Base-by-base conservation (phyloP, 2,888 invertebrate genomes). In the Lithophane ornitopus region DNA sequence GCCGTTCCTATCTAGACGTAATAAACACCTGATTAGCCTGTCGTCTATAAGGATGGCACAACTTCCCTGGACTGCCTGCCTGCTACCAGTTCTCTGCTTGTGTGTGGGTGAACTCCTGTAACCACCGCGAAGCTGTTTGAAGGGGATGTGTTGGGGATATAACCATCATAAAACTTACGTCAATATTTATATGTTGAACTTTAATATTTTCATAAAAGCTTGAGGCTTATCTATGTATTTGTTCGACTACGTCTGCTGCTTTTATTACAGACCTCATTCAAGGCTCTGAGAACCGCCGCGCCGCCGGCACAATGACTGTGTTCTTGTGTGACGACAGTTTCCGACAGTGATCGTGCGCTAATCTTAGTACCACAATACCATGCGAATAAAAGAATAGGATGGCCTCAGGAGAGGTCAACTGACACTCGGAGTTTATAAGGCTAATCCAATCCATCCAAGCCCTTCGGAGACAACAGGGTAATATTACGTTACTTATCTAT, bases 211-310 rank as follows among this genome's bases (percentile, higher is more conserved):
- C 49, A 3, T 49, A 49, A 49, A 49, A 49, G 49, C 49, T 19
- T 49, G 19, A 49, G 1, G 19, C 8, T 19, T n/a, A 54, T 54
- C n/a, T n/a, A 26, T n/a, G 34, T n/a, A n/a, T n/a, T 12, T 56
- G 56, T 56, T 56, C 26, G 14, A 26, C 26, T 2, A 22, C 26
- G 16, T 63, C 16, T 75, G 54, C 77, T 22, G 66, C 78, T 46
- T 78, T 75, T 49, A 78, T 46, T 78, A 66, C 0, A 28, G 46
- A 44, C 49, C 70, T 44, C 34, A 4, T 0, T 3, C 16, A 76
- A 79, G 70, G 76, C 41, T 22, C 8, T 76, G 76, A 16, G 76
- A 76, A 52, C 72, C 19, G 46, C 26, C 22, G 16, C 28, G 28
- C 46, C 19, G 34, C 26, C 16, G 12, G 28, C 41, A 63, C 63